These are phyloP conservation scores for Drosophila lutescens DNA, from an alignment of 2,888 invertebrate species.

Conservation along the genomic window DNA sequence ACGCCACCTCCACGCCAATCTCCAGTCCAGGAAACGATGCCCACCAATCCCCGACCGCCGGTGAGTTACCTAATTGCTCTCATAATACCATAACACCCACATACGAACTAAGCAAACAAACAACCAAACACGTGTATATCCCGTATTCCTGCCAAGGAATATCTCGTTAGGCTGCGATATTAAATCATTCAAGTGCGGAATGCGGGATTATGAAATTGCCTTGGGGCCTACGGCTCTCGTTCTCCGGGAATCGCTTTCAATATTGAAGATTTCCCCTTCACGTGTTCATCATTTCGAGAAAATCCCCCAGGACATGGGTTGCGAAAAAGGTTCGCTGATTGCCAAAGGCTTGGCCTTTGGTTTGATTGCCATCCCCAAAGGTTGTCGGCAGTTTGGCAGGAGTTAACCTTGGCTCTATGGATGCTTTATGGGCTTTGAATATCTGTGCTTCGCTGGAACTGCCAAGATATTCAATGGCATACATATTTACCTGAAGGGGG, in stretches of 20 bases:
- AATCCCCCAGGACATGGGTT: constrained; percentile 24
- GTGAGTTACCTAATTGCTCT: constrained; percentile 54
- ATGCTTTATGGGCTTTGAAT: constrained; percentile 3
- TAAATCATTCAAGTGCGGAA: constrained; percentile 29
- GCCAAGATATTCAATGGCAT: background rate
- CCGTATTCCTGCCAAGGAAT: constrained; percentile 4
- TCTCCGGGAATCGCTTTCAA: constrained; percentile 12
- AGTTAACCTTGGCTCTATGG: constrained; percentile 13
- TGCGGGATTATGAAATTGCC: constrained; percentile 35
- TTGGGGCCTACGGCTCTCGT: constrained; percentile 1
- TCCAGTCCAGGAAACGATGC: constrained; percentile 55
- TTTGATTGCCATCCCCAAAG: constrained; percentile 29
- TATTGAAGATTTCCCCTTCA: constrained; percentile 7
- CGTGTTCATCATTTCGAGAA: constrained; percentile 19
- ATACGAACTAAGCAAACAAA: constrained; percentile 1
- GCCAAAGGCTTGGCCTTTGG: constrained; percentile 25
- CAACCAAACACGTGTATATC: background rate
- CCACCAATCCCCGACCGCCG: constrained; percentile 60
- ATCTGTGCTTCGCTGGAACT: background rate
- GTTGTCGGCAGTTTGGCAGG: constrained; percentile 14
- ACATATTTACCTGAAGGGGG: background rate
- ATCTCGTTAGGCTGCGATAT: constrained; percentile 9
- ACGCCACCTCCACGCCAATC: constrained; percentile 71
- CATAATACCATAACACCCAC: constrained; percentile 3
- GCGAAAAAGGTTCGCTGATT: constrained; percentile 22